Conservation (phyloP, 2,113 vertebrate genomes). For the Probosciger aterrimus region DNA sequence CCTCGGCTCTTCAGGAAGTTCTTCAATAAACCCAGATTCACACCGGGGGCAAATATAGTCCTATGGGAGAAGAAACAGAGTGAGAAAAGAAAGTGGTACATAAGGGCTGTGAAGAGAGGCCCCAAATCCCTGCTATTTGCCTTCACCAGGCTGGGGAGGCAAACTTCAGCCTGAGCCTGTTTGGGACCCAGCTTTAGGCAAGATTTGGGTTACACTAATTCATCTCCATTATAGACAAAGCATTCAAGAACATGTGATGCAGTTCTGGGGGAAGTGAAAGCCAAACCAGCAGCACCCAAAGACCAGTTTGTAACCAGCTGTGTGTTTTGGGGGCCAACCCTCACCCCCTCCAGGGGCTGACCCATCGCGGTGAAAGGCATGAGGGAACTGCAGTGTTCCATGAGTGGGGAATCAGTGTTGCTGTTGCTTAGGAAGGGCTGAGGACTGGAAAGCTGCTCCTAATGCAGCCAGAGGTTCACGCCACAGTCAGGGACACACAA, state of each 20-base stretch:
- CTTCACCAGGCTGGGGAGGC: not conserved
- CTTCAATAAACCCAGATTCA: slow-evolving; percentile 95
- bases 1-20: slow-evolving; percentile 91
- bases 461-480: not conserved
- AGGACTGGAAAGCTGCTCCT: not conserved
- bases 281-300: not conserved
- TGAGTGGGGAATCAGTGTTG: not conserved
- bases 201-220: not conserved
- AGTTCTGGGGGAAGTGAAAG: not conserved
- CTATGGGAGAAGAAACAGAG: slow-evolving; percentile 59
- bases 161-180: not conserved
- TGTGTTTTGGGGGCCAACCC: rapidly evolving
- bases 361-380: not conserved
- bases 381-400: not conserved
- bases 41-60: slow-evolving; percentile 94
- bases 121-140: not conserved
- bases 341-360: no score
- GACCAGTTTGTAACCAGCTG: not conserved
- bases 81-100: not conserved
- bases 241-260: not conserved
- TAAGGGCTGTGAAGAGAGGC: not conserved
- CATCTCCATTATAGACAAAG: not conserved
- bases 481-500: not conserved
- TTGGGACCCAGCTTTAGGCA: not conserved
- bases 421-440: not conserved